phyloP scores from a whole-genome alignment of 2,888 invertebrate species.

The Melanotus villosus region DNA sequence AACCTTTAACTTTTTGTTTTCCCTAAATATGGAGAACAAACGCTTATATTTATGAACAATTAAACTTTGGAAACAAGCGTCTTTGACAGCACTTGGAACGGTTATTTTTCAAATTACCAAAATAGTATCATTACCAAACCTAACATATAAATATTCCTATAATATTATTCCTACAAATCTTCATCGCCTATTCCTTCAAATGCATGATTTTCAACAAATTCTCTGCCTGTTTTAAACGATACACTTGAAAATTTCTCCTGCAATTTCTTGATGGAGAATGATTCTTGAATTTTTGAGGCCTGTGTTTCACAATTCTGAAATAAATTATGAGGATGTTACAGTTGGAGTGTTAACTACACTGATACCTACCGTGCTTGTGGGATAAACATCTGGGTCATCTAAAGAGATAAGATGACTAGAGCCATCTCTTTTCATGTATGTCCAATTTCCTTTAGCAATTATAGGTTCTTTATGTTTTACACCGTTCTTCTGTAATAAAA shows the following conservation, averaged over 20 bases:
- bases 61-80: too few species aligned
- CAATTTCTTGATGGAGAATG: slow-evolving; percentile 82
- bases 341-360: too few species aligned
- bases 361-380: slow-evolving; percentile 38
- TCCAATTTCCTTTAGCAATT: slow-evolving; percentile 72
- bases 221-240: slow-evolving; percentile 78
- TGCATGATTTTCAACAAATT: slow-evolving; percentile 90
- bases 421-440: slow-evolving; percentile 82
- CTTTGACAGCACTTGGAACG: too few species aligned
- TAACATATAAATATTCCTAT: not conserved
- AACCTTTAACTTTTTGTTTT: too few species aligned
- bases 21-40: too few species aligned
- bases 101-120: too few species aligned
- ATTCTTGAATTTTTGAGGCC: slow-evolving; percentile 73
- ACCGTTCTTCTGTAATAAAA: slow-evolving; percentile 82
- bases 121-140: not conserved
- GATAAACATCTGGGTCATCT: slow-evolving; percentile 59
- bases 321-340: too few species aligned
- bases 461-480: slow-evolving; percentile 65
- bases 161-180: slow-evolving; percentile 77
- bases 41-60: too few species aligned
- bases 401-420: slow-evolving; percentile 76
- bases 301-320: slow-evolving; percentile 72
- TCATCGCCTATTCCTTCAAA: slow-evolving; percentile 97
- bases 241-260: slow-evolving; percentile 81